Percentiles rank a stretch among this genome's conserved stretches.
Evolutionary conservation across 2,113 vertebrate species (phyloP).

Genomic region (Platysternon megacephalum): DNA sequence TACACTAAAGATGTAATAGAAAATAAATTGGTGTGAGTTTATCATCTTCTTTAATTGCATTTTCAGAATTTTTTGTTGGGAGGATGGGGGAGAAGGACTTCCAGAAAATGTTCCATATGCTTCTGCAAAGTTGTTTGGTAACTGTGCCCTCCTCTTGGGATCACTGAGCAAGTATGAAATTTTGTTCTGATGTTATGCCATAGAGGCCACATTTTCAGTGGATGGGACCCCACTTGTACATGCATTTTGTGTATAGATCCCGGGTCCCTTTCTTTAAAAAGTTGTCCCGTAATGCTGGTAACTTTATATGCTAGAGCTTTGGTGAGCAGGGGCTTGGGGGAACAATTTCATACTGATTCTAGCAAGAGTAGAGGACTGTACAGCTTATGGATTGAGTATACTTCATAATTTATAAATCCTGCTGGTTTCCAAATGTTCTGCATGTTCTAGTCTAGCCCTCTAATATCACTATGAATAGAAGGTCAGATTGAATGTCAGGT

Average conservation of each 20-base stretch:
- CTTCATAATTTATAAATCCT: slow-evolving; percentile 63
- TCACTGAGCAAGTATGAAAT: neutral
- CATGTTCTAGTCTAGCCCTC: slow-evolving; percentile 55
- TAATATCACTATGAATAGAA: slow-evolving; percentile 73
- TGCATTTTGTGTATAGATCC: neutral
- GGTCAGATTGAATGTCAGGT: slow-evolving; percentile 73
- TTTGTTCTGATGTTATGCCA: no score
- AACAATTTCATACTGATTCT: neutral
- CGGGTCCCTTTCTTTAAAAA: neutral
- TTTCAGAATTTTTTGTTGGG: neutral
- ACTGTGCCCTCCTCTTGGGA: neutral
- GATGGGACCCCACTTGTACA: neutral
- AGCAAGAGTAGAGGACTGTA: neutral
- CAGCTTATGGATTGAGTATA: neutral
- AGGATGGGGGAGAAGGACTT: neutral
- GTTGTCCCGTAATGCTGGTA: neutral
- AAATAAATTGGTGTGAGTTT: neutral
- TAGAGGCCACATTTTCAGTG: neutral
- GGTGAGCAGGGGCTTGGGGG: neutral
- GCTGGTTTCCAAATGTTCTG: slow-evolving; percentile 73
- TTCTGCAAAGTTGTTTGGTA: neutral
- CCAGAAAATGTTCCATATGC: neutral
- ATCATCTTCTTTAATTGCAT: neutral
- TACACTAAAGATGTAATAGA: neutral
- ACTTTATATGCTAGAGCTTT: neutral